Percentiles rank a stretch among this genome's conserved stretches.
Conservation (phyloP, 2,797 vertebrate species). For the Melanotaenia pygmaea region DNA sequence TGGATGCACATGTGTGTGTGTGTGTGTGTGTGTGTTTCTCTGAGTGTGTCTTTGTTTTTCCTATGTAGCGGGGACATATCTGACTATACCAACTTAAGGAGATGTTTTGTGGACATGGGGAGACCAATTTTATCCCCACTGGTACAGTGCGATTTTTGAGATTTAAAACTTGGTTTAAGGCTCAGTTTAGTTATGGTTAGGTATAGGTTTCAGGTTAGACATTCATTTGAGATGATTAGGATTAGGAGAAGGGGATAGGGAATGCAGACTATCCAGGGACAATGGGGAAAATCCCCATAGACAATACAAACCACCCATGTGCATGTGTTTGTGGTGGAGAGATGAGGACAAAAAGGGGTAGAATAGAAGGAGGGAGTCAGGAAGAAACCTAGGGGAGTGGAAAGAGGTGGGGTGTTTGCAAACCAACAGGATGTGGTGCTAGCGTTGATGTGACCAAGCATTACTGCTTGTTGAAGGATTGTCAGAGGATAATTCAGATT, state of each 20-base stretch:
- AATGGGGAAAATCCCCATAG: background rate
- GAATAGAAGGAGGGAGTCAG: slow-evolving; percentile 62
- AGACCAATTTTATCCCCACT: background rate
- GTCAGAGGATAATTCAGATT: background rate
- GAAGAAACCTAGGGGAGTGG: slow-evolving; percentile 43
- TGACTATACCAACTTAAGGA: too few relatives aligned
- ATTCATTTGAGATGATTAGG: background rate
- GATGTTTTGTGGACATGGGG: background rate
- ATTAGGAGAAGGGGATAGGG: too few relatives aligned
- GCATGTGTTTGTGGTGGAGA: slow-evolving; percentile 63
- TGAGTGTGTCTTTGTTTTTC: slow-evolving; percentile 62
- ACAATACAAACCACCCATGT: background rate
- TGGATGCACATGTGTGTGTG: slow-evolving; percentile 75
- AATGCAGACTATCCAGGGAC: too few relatives aligned
- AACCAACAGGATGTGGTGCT: slow-evolving; percentile 13
- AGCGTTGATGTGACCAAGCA: background rate
- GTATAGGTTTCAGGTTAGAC: background rate
- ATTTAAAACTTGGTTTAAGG: too few relatives aligned
- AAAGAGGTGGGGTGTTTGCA: slow-evolving; percentile 22
- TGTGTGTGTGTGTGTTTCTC: slow-evolving; percentile 55
- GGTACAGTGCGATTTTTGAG: background rate
- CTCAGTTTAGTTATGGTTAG: too few relatives aligned
- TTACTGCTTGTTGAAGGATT: slow-evolving; percentile 25
- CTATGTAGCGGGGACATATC: background rate
- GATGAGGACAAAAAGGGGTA: slow-evolving; percentile 19